These are phyloP conservation scores for Ostrea denselamellosa DNA, from an alignment of 1,140 invertebrate genomes.

Conservation along the genomic window DNA sequence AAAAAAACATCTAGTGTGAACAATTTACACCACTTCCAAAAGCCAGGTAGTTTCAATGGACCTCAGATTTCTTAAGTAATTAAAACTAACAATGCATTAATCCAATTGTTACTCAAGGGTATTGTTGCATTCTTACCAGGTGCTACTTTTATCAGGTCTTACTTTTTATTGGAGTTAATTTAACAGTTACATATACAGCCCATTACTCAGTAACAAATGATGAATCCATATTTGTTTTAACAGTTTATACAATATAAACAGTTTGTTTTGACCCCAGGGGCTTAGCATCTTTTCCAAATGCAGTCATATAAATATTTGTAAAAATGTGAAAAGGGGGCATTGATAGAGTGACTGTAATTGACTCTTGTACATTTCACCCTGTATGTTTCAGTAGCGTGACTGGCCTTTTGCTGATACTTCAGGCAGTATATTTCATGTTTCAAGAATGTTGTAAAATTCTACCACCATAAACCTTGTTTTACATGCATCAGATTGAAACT, in stretches of 20 bases:
- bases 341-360: constrained; percentile 22
- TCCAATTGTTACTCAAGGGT: constrained; percentile 23
- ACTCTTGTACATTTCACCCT: constrained; percentile 17
- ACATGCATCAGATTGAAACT: constrained; percentile 15
- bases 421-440: constrained; percentile 33
- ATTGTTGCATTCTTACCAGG: neutral
- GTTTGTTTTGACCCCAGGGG: constrained; percentile 25
- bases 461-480: constrained; percentile 17
- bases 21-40: neutral
- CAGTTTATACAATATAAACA: constrained; percentile 25
- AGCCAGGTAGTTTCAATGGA: neutral
- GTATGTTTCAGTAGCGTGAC: neutral
- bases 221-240: constrained; percentile 7
- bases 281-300: constrained; percentile 15
- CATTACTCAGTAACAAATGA: constrained; percentile 4
- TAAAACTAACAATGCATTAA: constrained; percentile 26
- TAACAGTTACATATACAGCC: neutral
- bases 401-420: constrained; percentile 14
- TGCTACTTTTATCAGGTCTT: neutral
- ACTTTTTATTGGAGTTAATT: neutral
- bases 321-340: constrained; percentile 13
- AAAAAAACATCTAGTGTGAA: constrained; percentile 19
- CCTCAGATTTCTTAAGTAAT: constrained; percentile 26
- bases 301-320: constrained; percentile 28
- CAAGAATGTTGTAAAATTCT: constrained; percentile 30